Percentiles rank a stretch among this genome's conserved stretches.
Conservation (phyloP, 1,140 invertebrate species). For the Aphis craccivora region DNA sequence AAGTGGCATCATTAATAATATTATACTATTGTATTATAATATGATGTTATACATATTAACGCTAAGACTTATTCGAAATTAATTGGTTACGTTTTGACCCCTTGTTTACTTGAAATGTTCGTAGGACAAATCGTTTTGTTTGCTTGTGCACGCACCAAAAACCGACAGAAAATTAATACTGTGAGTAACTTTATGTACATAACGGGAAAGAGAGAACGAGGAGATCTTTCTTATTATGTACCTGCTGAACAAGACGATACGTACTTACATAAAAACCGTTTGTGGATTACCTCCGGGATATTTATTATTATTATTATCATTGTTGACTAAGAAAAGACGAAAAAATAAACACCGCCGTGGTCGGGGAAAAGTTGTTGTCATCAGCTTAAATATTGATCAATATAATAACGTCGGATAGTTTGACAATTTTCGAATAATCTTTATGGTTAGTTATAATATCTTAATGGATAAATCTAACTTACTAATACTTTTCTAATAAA, state of each 20-base stretch:
- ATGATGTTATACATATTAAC: not conserved
- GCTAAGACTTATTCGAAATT: not conserved
- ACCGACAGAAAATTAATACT: slow-evolving; percentile 30
- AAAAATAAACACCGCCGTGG: not conserved
- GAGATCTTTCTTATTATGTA: slow-evolving; percentile 13
- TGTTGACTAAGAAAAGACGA: slow-evolving; percentile 28
- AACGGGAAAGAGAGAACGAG: not conserved
- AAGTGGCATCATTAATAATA: not conserved
- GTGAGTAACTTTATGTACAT: slow-evolving; percentile 26
- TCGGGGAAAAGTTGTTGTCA: slow-evolving; percentile 9
- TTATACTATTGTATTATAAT: not conserved
- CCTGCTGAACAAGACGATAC: slow-evolving; percentile 31
- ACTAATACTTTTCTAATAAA: not conserved
- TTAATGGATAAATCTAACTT: not conserved
- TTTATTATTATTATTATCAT: slow-evolving; percentile 52
- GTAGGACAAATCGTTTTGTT: slow-evolving; percentile 40
- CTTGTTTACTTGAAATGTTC: slow-evolving; percentile 30
- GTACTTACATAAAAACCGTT: slow-evolving; percentile 23
- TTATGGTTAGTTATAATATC: not conserved
- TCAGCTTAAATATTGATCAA: slow-evolving; percentile 31
- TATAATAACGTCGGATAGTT: not conserved
- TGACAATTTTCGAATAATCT: not conserved
- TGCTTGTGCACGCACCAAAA: slow-evolving; percentile 10
- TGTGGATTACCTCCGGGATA: slow-evolving; percentile 39
- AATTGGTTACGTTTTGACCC: slow-evolving; percentile 31